Evolutionary conservation across 2,797 vertebrate species (phyloP), one percentile per base, ranked within the genome.

Genomic region (Phyllotis vaccarum): DNA sequence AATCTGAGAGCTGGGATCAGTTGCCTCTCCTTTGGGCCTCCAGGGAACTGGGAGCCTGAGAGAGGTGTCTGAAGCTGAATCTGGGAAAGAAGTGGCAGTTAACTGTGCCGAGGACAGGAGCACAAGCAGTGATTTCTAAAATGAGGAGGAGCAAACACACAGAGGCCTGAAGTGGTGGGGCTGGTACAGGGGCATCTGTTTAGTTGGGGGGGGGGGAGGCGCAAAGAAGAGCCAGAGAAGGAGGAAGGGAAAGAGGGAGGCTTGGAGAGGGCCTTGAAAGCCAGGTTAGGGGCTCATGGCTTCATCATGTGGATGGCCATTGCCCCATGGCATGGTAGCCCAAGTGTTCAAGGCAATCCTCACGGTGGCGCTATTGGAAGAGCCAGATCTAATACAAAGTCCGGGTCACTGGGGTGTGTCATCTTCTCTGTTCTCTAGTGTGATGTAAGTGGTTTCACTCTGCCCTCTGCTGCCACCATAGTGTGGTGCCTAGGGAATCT

Each of bases 1-100:
- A 93, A 93, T 93, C 88, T 95, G 93, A 96, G 74, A 86, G 74
- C 40, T 74, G 62, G 40, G 49, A 87, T 95, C 94, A 88, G 31
- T 66, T 76, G 79, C 66, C 85, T 91, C 66, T 79, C 70, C 40
- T 83, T 56, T 90, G 66, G 37, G 74, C 62, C 80, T 80, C 40
- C 54, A 82, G 75, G 14, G 70, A 78, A 12, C 49, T 21, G 49
- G 43, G 72, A 86, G 86, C 72, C 78, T 40, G 58, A 34, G 27
- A 92, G 76, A 82, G 40, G 37, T 54, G 70, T 68, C 56, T 62
- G 2, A 21, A 91, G 80, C 46, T 74, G 66, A 91, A 46, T 54
- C 43, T 72, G 24, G 74, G 91, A 82, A 94, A 10, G 46, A 95
- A 91, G 22, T 0, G 81, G 83, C 64, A 58, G 54, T 86, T 86